Evolutionary conservation across 2,113 vertebrate species (phyloP).

Genomic region (Scomber colias): DNA sequence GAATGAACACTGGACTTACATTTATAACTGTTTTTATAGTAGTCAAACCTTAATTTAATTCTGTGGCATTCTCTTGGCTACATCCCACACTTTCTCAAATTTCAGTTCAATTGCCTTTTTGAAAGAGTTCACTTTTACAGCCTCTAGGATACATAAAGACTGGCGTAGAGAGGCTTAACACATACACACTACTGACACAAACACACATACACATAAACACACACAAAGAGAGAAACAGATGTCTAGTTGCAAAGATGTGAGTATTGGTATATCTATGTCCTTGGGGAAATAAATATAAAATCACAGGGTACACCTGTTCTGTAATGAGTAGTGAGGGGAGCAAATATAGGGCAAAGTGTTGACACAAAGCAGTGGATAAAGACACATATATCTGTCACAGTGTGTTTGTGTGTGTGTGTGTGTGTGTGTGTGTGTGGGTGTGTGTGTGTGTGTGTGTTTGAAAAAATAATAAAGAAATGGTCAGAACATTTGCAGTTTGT

Average conservation of each 20-base stretch:
- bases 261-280: constrained; percentile 29
- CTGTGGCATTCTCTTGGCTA: neutral
- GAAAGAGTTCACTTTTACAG: neutral
- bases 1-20: neutral
- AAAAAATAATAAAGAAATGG: neutral
- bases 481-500: constrained; percentile 15
- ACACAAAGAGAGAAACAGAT: neutral
- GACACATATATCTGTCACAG: neutral
- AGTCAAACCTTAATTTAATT: neutral
- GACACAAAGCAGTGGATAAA: constrained; percentile 21
- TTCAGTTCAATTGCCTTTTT: constrained; percentile 11
- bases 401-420: constrained; percentile 2
- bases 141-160: constrained; percentile 15
- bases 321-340: constrained; percentile 34
- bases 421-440: constrained; percentile 1
- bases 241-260: constrained; percentile 19
- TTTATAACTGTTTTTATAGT: constrained; percentile 6
- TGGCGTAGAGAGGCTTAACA: neutral
- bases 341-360: constrained; percentile 18
- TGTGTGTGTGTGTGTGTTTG: constrained; percentile 1
- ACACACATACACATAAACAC: neutral
- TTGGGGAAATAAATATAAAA: constrained; percentile 60
- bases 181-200: neutral
- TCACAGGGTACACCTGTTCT: constrained; percentile 34
- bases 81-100: neutral